Percentiles rank a stretch among this genome's conserved stretches.
These are phyloP conservation scores for Trimorus sp. DNA, from an alignment of 2,888 invertebrate genomes.

Conservation along the genomic window DNA sequence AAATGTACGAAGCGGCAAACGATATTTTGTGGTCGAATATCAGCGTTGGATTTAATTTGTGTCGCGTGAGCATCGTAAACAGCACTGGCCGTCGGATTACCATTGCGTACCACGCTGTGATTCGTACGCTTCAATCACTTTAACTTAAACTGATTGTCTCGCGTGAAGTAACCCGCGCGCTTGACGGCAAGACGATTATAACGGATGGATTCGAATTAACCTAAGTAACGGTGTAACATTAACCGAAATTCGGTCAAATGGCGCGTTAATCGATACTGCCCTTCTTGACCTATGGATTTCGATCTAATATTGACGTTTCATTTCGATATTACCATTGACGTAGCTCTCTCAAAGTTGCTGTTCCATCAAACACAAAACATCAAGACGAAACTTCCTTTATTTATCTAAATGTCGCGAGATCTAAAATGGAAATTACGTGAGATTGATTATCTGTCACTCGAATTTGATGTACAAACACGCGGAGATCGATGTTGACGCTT, in stretches of 20 bases:
- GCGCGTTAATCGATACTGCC: not conserved
- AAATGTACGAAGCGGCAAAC: too few species aligned
- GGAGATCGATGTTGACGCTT: too few species aligned
- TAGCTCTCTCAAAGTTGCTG: not conserved
- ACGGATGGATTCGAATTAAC: conserved; percentile 30
- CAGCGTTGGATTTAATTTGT: too few species aligned
- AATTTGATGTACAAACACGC: too few species aligned
- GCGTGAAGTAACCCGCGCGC: not conserved
- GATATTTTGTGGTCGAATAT: too few species aligned
- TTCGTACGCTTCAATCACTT: conserved; percentile 18
- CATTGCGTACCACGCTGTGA: not conserved
- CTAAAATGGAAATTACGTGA: too few species aligned
- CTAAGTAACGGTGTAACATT: conserved; percentile 23
- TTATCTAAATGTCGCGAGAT: not conserved
- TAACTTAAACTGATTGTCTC: conserved; percentile 22
- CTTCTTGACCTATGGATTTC: not conserved
- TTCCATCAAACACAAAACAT: not conserved
- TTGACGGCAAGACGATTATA: conserved; percentile 27
- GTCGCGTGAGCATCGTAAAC: too few species aligned
- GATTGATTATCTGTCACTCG: too few species aligned
- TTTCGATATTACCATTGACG: not conserved
- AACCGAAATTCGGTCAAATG: not conserved
- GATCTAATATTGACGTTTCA: conserved; percentile 7
- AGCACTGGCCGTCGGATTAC: too few species aligned
- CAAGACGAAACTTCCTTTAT: too few species aligned